Evolutionary conservation across 2,113 vertebrate genomes (phyloP).

Genomic region (Trematocara stigmaticum): DNA sequence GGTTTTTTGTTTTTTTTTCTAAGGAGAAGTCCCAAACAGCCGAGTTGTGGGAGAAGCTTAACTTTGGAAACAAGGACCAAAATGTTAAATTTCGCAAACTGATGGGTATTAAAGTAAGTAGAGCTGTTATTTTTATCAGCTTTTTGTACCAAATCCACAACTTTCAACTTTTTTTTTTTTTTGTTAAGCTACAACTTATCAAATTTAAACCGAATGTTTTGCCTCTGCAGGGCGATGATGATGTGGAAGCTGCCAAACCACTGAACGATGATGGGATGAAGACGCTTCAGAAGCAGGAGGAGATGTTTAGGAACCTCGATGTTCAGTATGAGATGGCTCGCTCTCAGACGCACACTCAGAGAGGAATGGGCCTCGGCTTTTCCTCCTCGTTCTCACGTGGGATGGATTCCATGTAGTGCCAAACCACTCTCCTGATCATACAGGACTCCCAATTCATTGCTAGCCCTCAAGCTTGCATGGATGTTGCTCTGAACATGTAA

Average conservation of each 20-base stretch:
- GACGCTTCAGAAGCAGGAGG: slow-evolving; percentile 96
- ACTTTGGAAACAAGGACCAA: slow-evolving; percentile 99
- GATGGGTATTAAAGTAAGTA: slow-evolving; percentile 95
- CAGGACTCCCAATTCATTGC: slow-evolving; percentile 84
- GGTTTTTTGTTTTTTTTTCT: not conserved
- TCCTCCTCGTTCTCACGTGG: slow-evolving; percentile 91
- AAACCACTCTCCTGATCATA: slow-evolving; percentile 60
- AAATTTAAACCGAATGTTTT: not conserved
- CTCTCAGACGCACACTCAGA: slow-evolving; percentile 95
- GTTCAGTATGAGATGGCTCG: slow-evolving; percentile 98
- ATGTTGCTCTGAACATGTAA: slow-evolving; percentile 91
- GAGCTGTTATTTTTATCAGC: not conserved
- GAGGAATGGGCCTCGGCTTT: slow-evolving; percentile 99
- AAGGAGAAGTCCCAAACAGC: slow-evolving; percentile 97
- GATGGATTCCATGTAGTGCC: slow-evolving; percentile 89
- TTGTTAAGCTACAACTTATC: not conserved
- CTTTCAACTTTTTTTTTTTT: not conserved
- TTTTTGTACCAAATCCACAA: not conserved
- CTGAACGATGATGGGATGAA: slow-evolving; percentile 89
- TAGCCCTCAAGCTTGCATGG: slow-evolving; percentile 90
- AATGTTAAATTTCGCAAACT: slow-evolving; percentile 98
- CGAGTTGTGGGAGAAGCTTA: slow-evolving; percentile 96
- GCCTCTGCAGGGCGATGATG: slow-evolving; percentile 81
- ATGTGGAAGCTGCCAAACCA: slow-evolving; percentile 76
- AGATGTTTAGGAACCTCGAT: slow-evolving; percentile 94